These are phyloP conservation scores for Leptodactylus fuscus DNA, from an alignment of 2,113 vertebrate genomes.

Conservation along the genomic window DNA sequence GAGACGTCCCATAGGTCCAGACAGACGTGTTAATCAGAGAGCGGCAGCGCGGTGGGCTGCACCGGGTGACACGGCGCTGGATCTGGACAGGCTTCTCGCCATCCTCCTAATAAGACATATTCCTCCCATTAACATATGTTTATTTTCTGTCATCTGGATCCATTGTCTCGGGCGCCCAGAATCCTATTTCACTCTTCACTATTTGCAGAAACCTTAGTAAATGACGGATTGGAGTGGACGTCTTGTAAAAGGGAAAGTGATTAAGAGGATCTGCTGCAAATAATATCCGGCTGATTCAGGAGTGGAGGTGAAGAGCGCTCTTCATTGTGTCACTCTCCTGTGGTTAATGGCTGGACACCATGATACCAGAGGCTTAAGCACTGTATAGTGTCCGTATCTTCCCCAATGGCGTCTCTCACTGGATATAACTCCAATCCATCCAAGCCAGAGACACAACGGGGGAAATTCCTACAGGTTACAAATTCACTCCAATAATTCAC, in stretches of 20 bases:
- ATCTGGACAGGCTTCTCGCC: neutral
- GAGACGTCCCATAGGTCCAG: slow-evolving; percentile 13
- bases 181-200: neutral
- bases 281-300: neutral
- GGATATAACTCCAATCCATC: too few relatives aligned
- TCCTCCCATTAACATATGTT: neutral
- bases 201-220: neutral
- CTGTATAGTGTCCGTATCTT: neutral
- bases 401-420: too few relatives aligned
- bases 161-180: neutral
- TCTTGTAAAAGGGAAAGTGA: neutral
- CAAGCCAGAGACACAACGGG: too few relatives aligned
- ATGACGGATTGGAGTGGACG: slow-evolving; percentile 10
- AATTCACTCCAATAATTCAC: too few relatives aligned
- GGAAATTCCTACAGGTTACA: too few relatives aligned
- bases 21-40: slow-evolving; percentile 39
- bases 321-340: neutral
- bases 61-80: neutral
- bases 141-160: neutral
- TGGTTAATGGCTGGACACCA: neutral
- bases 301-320: neutral
- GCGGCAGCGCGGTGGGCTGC: neutral
- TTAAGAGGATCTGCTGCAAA: neutral
- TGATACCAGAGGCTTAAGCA: neutral
- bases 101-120: neutral